Percentiles rank a stretch among this genome's conserved stretches.
Evolutionary conservation across 2,797 vertebrate species (phyloP).

Genomic region (Dryobates pubescens): DNA sequence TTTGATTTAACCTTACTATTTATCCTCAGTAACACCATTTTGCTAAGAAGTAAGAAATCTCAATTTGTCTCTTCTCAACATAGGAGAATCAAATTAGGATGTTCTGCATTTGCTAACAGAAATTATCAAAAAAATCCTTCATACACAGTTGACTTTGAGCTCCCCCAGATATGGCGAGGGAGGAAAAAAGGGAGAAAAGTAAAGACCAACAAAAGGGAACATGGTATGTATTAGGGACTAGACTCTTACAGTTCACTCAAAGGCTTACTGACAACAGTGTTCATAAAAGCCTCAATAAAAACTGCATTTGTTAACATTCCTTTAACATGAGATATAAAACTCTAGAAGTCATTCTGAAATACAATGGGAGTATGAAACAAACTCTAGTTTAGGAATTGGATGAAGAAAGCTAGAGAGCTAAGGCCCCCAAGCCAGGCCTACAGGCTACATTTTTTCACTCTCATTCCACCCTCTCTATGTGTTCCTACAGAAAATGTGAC

Average conservation of each 20-base stretch:
- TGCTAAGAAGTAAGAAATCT: background rate
- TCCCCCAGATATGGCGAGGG: background rate
- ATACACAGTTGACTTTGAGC: background rate
- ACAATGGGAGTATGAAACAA: constrained; percentile 6
- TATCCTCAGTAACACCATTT: background rate
- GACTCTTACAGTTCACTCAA: background rate
- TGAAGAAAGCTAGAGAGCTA: background rate
- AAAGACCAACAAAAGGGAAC: background rate
- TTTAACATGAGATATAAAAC: background rate
- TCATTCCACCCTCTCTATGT: background rate
- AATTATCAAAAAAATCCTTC: background rate
- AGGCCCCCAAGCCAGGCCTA: constrained; percentile 6
- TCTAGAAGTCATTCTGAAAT: constrained; percentile 34
- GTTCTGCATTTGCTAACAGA: background rate
- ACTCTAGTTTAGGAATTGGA: background rate
- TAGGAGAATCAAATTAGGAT: background rate
- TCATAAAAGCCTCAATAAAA: constrained; percentile 17
- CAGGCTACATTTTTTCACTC: background rate
- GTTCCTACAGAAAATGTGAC: background rate
- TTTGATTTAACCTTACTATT: background rate
- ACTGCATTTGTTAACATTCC: constrained; percentile 19
- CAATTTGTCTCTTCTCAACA: background rate
- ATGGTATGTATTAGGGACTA: background rate
- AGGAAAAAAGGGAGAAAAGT: background rate
- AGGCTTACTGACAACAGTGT: background rate